Conservation (phyloP, 2,797 vertebrate genomes). For the Thripadectes ignobilis region DNA sequence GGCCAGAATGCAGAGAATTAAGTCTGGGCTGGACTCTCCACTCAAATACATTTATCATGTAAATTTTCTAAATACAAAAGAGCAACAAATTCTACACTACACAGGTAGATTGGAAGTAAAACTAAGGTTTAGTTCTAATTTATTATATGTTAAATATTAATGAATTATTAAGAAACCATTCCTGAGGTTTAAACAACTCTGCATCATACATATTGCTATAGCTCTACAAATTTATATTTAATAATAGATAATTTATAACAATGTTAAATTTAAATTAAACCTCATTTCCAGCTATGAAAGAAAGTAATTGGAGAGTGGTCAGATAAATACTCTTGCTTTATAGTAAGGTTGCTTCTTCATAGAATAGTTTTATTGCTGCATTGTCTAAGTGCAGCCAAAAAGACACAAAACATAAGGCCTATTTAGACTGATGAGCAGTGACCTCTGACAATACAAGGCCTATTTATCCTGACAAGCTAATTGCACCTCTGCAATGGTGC, state of each 20-base stretch:
- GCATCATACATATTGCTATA: constrained; percentile 9
- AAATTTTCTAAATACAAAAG: background rate
- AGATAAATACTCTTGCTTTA: background rate
- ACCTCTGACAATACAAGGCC: background rate
- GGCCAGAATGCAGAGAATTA: background rate
- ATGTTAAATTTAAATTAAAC: constrained; percentile 48
- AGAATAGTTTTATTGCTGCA: background rate
- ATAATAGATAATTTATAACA: constrained; percentile 51
- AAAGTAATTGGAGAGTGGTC: background rate
- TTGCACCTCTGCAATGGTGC: background rate
- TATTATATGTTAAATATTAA: constrained; percentile 54
- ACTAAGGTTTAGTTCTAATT: background rate
- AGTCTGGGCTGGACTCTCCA: background rate
- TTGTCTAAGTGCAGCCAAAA: background rate
- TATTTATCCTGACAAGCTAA: background rate
- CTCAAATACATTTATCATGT: background rate
- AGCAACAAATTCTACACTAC: background rate
- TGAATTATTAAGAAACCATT: constrained; percentile 45
- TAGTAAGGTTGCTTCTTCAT: background rate
- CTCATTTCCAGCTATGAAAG: constrained; percentile 9
- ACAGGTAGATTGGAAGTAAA: background rate
- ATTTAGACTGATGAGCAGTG: background rate
- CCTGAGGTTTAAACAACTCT: constrained; percentile 36
- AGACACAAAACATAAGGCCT: background rate
- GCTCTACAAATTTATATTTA: constrained; percentile 45